These are phyloP conservation scores for Deilephila porcellus DNA, from an alignment of 2,888 invertebrate genomes.

Conservation along the genomic window DNA sequence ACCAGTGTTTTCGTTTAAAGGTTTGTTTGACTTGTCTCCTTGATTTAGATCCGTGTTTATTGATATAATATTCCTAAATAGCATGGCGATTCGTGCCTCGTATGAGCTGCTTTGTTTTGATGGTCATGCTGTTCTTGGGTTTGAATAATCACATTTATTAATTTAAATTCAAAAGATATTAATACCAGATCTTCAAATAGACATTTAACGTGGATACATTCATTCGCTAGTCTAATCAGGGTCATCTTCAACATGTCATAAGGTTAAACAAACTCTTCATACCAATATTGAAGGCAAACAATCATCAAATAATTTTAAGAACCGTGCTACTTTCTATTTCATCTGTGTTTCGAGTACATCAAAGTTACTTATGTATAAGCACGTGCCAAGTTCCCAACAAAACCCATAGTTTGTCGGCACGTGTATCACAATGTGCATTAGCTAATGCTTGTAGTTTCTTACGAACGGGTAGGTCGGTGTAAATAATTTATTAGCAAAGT, in stretches of 20 bases:
- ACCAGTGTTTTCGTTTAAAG: constrained; percentile 42
- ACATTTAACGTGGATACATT: too few relatives aligned
- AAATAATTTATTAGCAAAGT: constrained; percentile 56
- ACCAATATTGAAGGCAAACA: too few relatives aligned
- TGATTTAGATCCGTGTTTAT: constrained; percentile 49
- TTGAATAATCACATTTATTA: neutral
- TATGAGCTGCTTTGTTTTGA: neutral
- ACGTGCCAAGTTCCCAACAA: constrained; percentile 19
- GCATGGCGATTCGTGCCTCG: constrained; percentile 19
- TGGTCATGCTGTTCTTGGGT: neutral
- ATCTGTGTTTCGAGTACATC: constrained; percentile 35
- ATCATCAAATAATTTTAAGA: too few relatives aligned
- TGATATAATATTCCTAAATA: constrained; percentile 43
- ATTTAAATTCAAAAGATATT: too few relatives aligned
- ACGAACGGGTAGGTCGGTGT: constrained; percentile 45
- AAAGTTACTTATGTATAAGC: constrained; percentile 13
- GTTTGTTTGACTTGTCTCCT: constrained; percentile 43
- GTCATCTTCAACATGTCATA: too few relatives aligned
- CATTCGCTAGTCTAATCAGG: too few relatives aligned
- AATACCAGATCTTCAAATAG: too few relatives aligned
- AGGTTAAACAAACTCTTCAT: too few relatives aligned
- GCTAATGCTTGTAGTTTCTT: constrained; percentile 43
- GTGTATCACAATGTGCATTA: constrained; percentile 31
- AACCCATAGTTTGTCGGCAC: constrained; percentile 23
- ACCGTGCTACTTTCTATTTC: neutral